Conservation (phyloP, 35 echinoderm and acorn worm species). For the Hemicentrotus pulcherrimus region DNA sequence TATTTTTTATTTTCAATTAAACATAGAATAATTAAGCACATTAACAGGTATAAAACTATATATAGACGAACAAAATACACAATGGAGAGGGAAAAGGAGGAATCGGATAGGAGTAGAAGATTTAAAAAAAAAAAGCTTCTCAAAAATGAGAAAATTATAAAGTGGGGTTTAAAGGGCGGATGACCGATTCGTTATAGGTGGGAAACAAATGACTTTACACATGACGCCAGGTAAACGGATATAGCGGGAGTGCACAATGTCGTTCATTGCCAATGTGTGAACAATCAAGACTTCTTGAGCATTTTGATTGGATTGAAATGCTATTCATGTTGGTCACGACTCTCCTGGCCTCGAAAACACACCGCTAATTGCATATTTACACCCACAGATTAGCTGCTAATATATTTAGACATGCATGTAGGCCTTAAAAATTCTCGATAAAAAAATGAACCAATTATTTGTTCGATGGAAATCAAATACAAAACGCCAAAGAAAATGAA, state of each 20-base stretch:
- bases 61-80: not conserved
- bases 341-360: not conserved
- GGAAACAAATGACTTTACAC: not conserved
- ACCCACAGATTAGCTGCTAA: not conserved
- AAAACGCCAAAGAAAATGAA: no score
- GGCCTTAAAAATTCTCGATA: no score
- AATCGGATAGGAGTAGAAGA: not conserved
- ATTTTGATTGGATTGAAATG: not conserved
- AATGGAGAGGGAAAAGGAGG: not conserved
- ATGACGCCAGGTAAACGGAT: not conserved
- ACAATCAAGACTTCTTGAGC: not conserved
- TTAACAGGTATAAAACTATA: no score
- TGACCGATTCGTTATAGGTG: not conserved
- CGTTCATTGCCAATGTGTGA: not conserved
- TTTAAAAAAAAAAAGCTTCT: not conserved
- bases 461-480: no score
- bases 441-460: no score
- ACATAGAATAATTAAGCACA: no score
- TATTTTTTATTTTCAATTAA: no score
- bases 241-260: not conserved
- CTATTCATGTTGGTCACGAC: not conserved
- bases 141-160: no score
- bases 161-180: not conserved
- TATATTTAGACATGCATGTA: no score
- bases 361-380: not conserved